phyloP scores from a whole-genome alignment of 2,113 vertebrate genomes.

The Erythrocercus mccallii region DNA sequence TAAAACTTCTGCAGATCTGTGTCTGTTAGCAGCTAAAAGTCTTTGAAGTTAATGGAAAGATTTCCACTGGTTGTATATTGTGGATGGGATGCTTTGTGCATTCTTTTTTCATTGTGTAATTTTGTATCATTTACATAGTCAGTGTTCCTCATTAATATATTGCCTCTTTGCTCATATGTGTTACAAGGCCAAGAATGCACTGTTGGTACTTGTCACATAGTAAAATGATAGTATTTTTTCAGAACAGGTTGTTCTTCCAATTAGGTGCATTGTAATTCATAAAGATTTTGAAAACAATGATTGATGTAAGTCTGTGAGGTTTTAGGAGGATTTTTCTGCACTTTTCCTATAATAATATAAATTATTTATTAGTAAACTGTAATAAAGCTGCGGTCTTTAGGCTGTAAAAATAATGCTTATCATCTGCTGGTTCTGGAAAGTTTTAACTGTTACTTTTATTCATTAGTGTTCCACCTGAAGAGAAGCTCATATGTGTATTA shows the following conservation, averaged over 20 bases:
- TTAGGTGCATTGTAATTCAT: background rate
- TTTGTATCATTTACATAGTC: background rate
- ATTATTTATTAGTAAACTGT: constrained; percentile 21
- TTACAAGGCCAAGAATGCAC: background rate
- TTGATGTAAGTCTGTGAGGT: constrained; percentile 5
- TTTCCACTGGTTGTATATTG: background rate
- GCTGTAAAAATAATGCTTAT: background rate
- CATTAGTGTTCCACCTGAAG: background rate
- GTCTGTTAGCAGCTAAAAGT: background rate
- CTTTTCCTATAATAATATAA: background rate
- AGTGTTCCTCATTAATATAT: background rate
- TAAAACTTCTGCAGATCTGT: background rate
- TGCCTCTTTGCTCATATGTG: background rate
- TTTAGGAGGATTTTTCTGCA: background rate
- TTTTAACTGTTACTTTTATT: background rate
- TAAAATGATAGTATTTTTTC: background rate
- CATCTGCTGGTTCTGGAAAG: background rate
- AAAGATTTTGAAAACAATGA: background rate
- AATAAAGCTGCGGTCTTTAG: background rate
- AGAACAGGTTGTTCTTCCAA: background rate
- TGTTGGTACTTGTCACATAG: background rate
- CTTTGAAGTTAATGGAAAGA: background rate
- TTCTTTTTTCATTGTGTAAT: background rate
- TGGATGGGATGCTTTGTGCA: background rate
- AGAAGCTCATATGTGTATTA: background rate